These are phyloP conservation scores for Astropecten irregularis DNA, from an alignment of 53 echinoderm and acorn worm species.

Conservation along the genomic window DNA sequence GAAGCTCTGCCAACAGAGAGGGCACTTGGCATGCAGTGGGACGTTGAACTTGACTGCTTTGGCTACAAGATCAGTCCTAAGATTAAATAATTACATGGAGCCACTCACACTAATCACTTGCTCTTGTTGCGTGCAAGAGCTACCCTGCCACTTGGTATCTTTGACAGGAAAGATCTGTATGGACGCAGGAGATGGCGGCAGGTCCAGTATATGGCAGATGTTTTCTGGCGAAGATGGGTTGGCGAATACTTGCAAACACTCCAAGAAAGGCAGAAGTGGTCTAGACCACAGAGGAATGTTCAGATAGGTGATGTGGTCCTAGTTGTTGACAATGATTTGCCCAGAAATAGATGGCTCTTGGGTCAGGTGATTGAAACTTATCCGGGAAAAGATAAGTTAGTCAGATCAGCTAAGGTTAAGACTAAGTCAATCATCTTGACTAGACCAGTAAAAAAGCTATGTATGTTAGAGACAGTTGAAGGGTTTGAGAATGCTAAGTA, in stretches of 20 bases:
- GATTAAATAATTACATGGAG: slow-evolving; percentile 42
- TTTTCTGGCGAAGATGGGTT: slow-evolving; percentile 27
- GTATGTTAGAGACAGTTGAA: slow-evolving; percentile 22
- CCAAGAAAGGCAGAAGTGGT: slow-evolving; percentile 17
- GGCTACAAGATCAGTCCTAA: slow-evolving; percentile 45
- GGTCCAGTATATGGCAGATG: slow-evolving; percentile 26
- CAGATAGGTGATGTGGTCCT: background rate
- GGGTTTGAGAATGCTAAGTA: background rate
- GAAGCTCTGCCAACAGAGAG: too few relatives aligned
- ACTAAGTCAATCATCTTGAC: slow-evolving; percentile 11
- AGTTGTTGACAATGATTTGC: slow-evolving; percentile 2
- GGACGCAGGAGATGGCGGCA: slow-evolving; percentile 6
- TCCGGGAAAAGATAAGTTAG: slow-evolving; percentile 22
- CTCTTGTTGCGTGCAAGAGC: background rate
- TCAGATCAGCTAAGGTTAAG: slow-evolving; percentile 24
- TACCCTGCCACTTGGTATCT: background rate
- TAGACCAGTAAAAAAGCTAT: slow-evolving; percentile 28
- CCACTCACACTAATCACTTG: slow-evolving; percentile 48
- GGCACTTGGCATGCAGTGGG: too few relatives aligned
- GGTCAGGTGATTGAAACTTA: slow-evolving; percentile 16
- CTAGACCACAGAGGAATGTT: slow-evolving; percentile 6
- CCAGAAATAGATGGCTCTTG: slow-evolving; percentile 7
- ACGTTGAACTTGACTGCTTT: slow-evolving; percentile 51
- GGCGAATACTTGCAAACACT: background rate
- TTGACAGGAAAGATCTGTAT: slow-evolving; percentile 12